Percentiles rank a stretch among this genome's conserved stretches.
Evolutionary conservation across 2,888 invertebrate species (phyloP).

Genomic region (Netelia inedita): DNA sequence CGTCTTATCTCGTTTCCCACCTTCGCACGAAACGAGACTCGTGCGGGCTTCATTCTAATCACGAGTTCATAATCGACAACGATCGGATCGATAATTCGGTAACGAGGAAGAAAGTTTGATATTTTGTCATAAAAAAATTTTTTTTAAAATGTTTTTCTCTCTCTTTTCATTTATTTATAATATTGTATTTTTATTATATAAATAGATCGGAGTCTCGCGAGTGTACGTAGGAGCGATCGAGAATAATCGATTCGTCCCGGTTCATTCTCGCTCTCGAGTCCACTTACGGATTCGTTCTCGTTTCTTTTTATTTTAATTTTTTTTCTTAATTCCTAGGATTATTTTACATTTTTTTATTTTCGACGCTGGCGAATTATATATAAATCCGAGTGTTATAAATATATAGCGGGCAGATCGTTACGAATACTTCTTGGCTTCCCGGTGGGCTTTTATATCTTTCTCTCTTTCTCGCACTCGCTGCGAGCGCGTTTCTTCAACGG

Average conservation of each 20-base stretch:
- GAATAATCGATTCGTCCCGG: slow-evolving; percentile 79
- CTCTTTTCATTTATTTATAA: slow-evolving; percentile 6
- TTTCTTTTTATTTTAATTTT: slow-evolving; percentile 66
- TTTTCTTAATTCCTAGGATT: slow-evolving; percentile 67
- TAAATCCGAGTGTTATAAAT: too few species aligned
- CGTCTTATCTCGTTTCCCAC: too few species aligned
- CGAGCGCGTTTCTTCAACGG: slow-evolving; percentile 54
- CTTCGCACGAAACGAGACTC: too few species aligned
- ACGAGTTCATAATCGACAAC: too few species aligned
- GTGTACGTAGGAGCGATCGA: slow-evolving; percentile 72
- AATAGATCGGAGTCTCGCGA: too few species aligned
- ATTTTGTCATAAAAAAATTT: background rate
- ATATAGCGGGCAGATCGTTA: slow-evolving; percentile 10
- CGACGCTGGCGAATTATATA: slow-evolving; percentile 33
- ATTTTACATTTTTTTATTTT: slow-evolving; percentile 70
- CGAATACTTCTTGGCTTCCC: slow-evolving; percentile 41
- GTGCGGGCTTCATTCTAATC: too few species aligned
- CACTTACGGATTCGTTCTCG: slow-evolving; percentile 81
- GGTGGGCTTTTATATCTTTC: slow-evolving; percentile 26
- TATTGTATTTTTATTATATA: too few species aligned
- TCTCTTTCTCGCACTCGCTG: slow-evolving; percentile 29
- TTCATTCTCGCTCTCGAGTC: slow-evolving; percentile 77
- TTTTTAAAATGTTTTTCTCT: background rate
- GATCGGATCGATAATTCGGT: background rate
- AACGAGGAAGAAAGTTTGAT: background rate